A percentile compares a stretch with the other conserved stretches of the same genome.
These are phyloP conservation scores for Halictus rubicundus DNA, from an alignment of 1,140 invertebrate species.

Conservation along the genomic window DNA sequence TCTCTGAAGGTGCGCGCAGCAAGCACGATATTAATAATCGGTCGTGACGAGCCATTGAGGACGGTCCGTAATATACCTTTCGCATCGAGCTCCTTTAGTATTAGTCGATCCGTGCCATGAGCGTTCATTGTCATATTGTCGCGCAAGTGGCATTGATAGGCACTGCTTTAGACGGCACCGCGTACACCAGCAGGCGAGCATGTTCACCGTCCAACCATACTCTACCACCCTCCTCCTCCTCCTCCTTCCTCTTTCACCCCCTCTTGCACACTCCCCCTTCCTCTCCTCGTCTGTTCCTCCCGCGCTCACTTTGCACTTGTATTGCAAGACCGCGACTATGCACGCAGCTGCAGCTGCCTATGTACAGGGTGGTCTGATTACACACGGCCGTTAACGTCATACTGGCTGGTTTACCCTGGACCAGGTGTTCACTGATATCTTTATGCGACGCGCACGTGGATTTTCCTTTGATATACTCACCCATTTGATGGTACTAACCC, in stretches of 20 bases:
- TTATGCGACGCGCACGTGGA: not conserved
- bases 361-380: slow-evolving; percentile 1
- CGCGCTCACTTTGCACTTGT: slow-evolving; percentile 43
- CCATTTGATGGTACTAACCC: not conserved
- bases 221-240: not conserved
- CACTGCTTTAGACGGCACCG: slow-evolving; percentile 40
- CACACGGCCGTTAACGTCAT: not conserved
- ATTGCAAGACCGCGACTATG: slow-evolving; percentile 33
- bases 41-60: slow-evolving; percentile 53
- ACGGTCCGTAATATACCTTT: slow-evolving; percentile 57
- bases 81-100: slow-evolving; percentile 55
- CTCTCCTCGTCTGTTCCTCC: slow-evolving; percentile 3
- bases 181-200: slow-evolving; percentile 13
- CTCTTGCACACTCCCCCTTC: not conserved
- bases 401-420: not conserved
- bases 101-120: slow-evolving; percentile 59
- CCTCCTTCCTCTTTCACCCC: not conserved
- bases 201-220: slow-evolving; percentile 15
- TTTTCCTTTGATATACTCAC: not conserved
- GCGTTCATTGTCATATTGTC: slow-evolving; percentile 66
- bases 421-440: slow-evolving; percentile 3
- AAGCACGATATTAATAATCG: slow-evolving; percentile 62
- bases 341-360: not conserved
- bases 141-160: slow-evolving; percentile 63
- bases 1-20: slow-evolving; percentile 13